Conservation (phyloP, 2,797 vertebrate genomes). For the Pempheris klunzingeri region DNA sequence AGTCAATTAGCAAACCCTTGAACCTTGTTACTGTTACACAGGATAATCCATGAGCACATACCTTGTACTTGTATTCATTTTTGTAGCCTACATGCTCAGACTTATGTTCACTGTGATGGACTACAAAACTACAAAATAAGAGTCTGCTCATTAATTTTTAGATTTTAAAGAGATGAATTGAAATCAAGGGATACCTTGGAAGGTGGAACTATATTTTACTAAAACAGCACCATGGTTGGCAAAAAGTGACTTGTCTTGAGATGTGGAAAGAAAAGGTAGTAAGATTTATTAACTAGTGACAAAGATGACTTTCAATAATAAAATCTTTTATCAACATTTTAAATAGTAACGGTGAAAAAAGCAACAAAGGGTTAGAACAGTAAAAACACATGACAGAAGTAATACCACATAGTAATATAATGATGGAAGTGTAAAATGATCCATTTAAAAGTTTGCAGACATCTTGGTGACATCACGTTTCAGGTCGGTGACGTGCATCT, state of each 20-base stretch:
- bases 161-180: too few species aligned
- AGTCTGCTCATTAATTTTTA: too few species aligned
- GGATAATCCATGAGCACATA: neutral
- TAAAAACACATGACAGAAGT: neutral
- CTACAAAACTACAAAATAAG: too few species aligned
- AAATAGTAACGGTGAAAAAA: slow-evolving; percentile 12
- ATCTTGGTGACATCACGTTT: slow-evolving; percentile 70
- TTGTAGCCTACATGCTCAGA: neutral
- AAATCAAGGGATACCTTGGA: too few species aligned
- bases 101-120: neutral
- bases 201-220: too few species aligned
- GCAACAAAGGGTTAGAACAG: neutral
- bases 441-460: slow-evolving; percentile 52
- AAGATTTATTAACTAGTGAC: neutral
- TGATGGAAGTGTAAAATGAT: neutral
- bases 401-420: neutral
- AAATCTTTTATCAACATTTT: slow-evolving; percentile 3
- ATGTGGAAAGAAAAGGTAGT: too few species aligned
- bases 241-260: too few species aligned
- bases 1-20: neutral
- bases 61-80: neutral
- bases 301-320: neutral
- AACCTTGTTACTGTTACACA: neutral
- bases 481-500: slow-evolving; percentile 65
- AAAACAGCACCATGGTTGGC: too few species aligned